These are phyloP conservation scores for Stercorarius parasiticus DNA, from an alignment of 2,113 vertebrate genomes.

Conservation along the genomic window DNA sequence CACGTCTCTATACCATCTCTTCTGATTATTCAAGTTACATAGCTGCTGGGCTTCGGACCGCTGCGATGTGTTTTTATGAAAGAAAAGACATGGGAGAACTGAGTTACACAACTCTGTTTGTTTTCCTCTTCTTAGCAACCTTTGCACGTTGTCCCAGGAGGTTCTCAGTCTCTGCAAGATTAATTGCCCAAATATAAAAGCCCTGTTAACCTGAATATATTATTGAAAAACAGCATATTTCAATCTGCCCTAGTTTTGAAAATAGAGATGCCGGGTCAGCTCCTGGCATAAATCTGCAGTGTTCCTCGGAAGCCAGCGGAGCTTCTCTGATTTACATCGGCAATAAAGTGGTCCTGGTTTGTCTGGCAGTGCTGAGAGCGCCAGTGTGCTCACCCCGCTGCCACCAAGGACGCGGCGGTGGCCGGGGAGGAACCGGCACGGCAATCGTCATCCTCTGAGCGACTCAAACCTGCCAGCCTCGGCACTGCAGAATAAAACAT, in stretches of 20 bases:
- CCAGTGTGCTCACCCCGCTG: not conserved
- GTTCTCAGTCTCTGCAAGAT: not conserved
- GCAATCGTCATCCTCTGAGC: not conserved
- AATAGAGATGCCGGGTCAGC: conserved; percentile 51
- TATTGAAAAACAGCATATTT: conserved; percentile 38
- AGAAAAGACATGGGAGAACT: not conserved
- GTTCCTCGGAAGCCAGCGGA: not conserved
- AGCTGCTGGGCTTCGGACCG: not conserved
- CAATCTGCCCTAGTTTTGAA: conserved; percentile 42
- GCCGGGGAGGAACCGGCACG: not conserved
- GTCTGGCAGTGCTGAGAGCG: not conserved
- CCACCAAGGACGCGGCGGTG: not conserved
- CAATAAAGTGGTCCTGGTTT: not conserved
- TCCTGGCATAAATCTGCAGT: conserved; percentile 17
- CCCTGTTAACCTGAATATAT: conserved; percentile 52
- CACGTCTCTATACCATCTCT: rapidly evolving
- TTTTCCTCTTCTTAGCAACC: conserved; percentile 50
- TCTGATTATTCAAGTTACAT: not conserved
- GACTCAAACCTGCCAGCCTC: not conserved
- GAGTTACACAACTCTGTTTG: conserved; percentile 12
- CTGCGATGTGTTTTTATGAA: not conserved
- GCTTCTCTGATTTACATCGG: conserved; percentile 34
- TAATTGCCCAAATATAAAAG: conserved; percentile 4
- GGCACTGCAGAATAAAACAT: not conserved
- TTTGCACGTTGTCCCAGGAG: not conserved